These are phyloP conservation scores for Sphaerophoria taeniata DNA, from an alignment of 2,888 invertebrate species.

Conservation along the genomic window DNA sequence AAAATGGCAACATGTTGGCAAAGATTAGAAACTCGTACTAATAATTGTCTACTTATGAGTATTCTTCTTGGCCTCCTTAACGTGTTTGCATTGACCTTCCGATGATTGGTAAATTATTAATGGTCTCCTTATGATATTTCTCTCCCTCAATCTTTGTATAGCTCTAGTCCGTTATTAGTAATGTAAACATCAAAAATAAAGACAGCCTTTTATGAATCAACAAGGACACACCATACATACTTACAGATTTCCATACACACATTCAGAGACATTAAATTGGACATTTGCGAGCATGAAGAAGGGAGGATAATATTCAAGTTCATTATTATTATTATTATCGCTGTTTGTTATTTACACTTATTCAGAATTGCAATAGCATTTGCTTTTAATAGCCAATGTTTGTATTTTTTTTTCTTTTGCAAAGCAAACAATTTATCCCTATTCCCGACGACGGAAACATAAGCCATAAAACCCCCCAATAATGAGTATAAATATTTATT, in stretches of 20 bases:
- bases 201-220: constrained; percentile 24
- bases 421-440: not conserved
- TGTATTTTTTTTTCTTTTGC: not conserved
- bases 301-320: constrained; percentile 7
- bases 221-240: not conserved
- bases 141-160: constrained; percentile 35
- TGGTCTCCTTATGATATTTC: constrained; percentile 46
- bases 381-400: constrained; percentile 24
- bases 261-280: not conserved
- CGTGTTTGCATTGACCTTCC: too few species aligned
- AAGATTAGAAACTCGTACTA: too few species aligned
- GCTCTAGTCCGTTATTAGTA: constrained; percentile 51
- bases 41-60: too few species aligned
- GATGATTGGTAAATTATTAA: constrained; percentile 56
- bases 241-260: not conserved
- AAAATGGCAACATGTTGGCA: too few species aligned
- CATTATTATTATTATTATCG: constrained; percentile 49
- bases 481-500: constrained; percentile 46
- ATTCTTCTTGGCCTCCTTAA: too few species aligned
- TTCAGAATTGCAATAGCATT: constrained; percentile 47
- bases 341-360: constrained; percentile 58
- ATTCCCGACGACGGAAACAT: not conserved
- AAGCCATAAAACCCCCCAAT: constrained; percentile 25
- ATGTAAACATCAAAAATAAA: constrained; percentile 55
- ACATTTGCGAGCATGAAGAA: not conserved